Conservation (phyloP, 2,113 vertebrate species). For the Neolamprologus tretocephalus region DNA sequence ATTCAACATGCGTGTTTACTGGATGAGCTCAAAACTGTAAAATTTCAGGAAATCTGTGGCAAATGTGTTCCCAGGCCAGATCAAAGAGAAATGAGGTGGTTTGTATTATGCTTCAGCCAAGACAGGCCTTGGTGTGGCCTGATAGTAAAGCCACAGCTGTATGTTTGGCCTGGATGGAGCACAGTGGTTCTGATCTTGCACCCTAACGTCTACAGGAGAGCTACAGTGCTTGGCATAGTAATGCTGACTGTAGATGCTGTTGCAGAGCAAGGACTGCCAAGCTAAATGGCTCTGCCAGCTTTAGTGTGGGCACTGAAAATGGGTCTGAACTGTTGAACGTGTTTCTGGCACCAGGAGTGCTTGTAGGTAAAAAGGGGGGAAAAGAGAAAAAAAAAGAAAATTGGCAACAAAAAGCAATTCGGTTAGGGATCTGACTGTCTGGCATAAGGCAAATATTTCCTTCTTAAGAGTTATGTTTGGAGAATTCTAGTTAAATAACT, state of each 20-base stretch:
- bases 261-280: constrained; percentile 16
- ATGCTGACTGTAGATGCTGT: constrained; percentile 20
- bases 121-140: neutral
- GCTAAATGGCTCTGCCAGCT: constrained; percentile 28
- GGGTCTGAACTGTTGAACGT: constrained; percentile 38
- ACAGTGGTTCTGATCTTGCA: constrained; percentile 3
- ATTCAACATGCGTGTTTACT: neutral
- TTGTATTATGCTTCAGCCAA: neutral
- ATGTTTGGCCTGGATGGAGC: constrained; percentile 10
- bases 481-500: neutral
- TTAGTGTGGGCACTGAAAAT: constrained; percentile 20
- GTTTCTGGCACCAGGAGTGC: constrained; percentile 18
- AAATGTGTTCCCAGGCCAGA: neutral
- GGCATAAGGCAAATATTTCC: neutral
- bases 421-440: neutral
- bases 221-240: constrained; percentile 34
- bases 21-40: neutral
- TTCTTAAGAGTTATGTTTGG: neutral
- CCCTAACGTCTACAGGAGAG: constrained; percentile 23
- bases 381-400: neutral
- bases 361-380: neutral
- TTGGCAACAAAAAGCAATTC: neutral
- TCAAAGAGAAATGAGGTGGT: neutral
- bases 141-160: neutral
- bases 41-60: neutral